Base-by-base conservation (phyloP, 2,113 vertebrate genomes). In the Cochlearius cochlearius region DNA sequence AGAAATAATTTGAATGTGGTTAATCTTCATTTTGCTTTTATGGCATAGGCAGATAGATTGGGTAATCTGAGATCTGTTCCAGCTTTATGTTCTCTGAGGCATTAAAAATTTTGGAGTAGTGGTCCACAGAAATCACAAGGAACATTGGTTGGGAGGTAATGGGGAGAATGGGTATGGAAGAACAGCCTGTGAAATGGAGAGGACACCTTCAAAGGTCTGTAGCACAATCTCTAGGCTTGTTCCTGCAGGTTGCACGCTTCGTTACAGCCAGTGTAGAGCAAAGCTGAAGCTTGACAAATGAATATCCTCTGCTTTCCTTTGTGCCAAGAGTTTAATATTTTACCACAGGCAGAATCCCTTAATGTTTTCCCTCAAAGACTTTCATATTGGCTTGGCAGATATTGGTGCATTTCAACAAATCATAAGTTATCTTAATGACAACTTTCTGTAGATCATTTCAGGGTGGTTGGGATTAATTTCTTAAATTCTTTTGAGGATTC, bases 401-500 rank as follows among this genome's bases (percentile, higher is more conserved):
- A 94, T 21, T 45, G 77, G 43, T 86, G 78, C 81, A 94, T 91
- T 94, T 96, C 94, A 87, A 86, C 67, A 92, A 92, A 95, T 55
- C 53, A 7, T 73, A 74, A 73, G 45, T 62, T 64, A 95, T 43
- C 53, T 82, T 82, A 91, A 93, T 81, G 85, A 60, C 90, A 95
- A 77, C 68, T 81, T 96, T 88, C 63, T 90, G 43, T 79, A 97
- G 66, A 94, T 47, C 32, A 49, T 82, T 88, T 74, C 60, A 97
- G 64, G 59, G 68, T 91, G 81, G 43, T 25, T 34, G 29, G 36
- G 36, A 86, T 78, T 82, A 75, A 92, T 96, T 95, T 95, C 63
- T 84, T 86, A 85, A 86, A 95, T 86, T 88, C 53, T 94, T 94
- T 58, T 86, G 88, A 97, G 50, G 29, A 63, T 94, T 94, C 80